Conservation (phyloP, 2,888 invertebrate genomes). For the Eupithecia dodoneata region DNA sequence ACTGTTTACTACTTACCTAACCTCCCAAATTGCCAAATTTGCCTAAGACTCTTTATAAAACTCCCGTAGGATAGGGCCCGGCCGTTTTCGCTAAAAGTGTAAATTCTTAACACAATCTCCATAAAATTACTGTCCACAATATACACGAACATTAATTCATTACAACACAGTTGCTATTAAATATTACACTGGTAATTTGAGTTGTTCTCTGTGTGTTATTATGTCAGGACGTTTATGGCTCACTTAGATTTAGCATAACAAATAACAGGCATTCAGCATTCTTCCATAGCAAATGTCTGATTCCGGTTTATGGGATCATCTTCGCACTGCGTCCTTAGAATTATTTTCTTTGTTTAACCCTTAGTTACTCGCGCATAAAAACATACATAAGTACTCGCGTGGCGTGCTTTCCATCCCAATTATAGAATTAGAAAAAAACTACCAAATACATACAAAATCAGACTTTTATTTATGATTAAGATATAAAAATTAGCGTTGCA, state of each 20-base stretch:
- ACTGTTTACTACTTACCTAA: too few species aligned
- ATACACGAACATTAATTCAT: constrained; percentile 64
- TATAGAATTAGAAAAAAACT: too few species aligned
- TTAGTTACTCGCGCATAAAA: too few species aligned
- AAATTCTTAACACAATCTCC: constrained; percentile 48
- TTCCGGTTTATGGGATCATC: constrained; percentile 42
- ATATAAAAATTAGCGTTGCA: too few species aligned
- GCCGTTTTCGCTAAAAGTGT: background rate
- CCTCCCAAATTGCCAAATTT: too few species aligned
- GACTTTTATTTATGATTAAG: too few species aligned
- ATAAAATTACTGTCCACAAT: constrained; percentile 62
- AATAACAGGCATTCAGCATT: constrained; percentile 74
- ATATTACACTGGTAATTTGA: constrained; percentile 70
- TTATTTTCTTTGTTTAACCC: background rate
- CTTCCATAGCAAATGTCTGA: constrained; percentile 53
- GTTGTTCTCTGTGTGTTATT: constrained; percentile 63
- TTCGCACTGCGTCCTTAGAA: background rate
- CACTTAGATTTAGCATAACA: constrained; percentile 75
- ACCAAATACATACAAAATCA: too few species aligned
- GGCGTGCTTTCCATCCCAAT: too few species aligned
- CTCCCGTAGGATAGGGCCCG: background rate
- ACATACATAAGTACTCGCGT: too few species aligned
- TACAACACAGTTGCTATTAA: constrained; percentile 67
- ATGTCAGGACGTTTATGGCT: constrained; percentile 64
- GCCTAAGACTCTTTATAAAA: too few species aligned